phyloP scores from a whole-genome alignment of 2,888 invertebrate genomes.

The Pteria penguin region DNA sequence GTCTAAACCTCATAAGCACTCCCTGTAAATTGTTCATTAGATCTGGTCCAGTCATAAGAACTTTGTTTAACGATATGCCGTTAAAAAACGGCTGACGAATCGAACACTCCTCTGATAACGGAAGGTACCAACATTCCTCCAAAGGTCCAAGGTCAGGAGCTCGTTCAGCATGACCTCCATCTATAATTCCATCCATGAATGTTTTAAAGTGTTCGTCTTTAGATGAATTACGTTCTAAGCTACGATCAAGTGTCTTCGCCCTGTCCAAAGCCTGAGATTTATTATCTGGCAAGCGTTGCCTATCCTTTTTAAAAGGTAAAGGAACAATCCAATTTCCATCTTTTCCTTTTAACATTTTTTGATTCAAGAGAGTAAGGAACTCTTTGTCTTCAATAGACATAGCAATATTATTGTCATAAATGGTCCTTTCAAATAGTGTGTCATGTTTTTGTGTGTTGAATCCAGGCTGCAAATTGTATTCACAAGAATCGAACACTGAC shows the following conservation, averaged over 20 bases:
- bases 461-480: neutral
- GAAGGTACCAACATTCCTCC: conserved; percentile 46
- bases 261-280: conserved; percentile 21
- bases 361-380: conserved; percentile 32
- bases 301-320: conserved; percentile 22
- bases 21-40: conserved; percentile 41
- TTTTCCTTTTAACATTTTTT: conserved; percentile 2
- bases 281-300: conserved; percentile 32
- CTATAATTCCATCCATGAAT: conserved; percentile 42
- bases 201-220: conserved; percentile 31
- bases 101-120: conserved; percentile 27
- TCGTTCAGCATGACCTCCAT: conserved; percentile 33
- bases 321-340: conserved; percentile 38
- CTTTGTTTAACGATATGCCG: conserved; percentile 41
- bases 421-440: conserved; percentile 16
- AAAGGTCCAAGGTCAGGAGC: conserved; percentile 21
- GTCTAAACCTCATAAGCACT: conserved; percentile 34
- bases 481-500: conserved; percentile 15
- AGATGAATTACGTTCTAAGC: conserved; percentile 11
- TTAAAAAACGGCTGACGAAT: conserved; percentile 36
- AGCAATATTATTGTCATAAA: conserved; percentile 17
- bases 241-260: conserved; percentile 26
- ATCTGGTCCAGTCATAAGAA: conserved; percentile 43
- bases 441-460: too few species aligned
- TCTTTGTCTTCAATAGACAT: conserved; percentile 35